Percentiles rank a stretch among this genome's conserved stretches.
phyloP scores from a whole-genome alignment of 2,888 invertebrate species.

The Volucella inflata region DNA sequence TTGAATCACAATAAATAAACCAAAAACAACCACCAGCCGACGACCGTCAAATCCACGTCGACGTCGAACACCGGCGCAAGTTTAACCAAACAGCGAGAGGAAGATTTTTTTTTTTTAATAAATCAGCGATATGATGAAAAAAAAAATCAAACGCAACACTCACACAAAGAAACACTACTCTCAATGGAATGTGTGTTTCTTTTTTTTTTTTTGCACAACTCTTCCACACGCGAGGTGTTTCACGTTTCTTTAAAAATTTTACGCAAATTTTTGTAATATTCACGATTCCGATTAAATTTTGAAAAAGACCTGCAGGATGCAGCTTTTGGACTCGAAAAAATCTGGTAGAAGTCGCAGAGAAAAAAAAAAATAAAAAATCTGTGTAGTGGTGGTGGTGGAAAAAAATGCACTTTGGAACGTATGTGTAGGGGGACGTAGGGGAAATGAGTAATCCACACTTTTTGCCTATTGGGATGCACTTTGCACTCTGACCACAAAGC shows the following conservation, averaged over 20 bases:
- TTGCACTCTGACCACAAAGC: slow-evolving; percentile 31
- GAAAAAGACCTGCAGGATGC: neutral
- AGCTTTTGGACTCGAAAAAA: slow-evolving; percentile 46
- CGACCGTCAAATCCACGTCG: slow-evolving; percentile 56
- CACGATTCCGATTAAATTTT: neutral
- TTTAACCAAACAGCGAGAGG: slow-evolving; percentile 28
- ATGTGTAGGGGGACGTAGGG: slow-evolving; percentile 41
- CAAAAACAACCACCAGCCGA: slow-evolving; percentile 20
- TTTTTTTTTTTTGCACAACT: slow-evolving; percentile 49
- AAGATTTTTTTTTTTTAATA: slow-evolving; percentile 28
- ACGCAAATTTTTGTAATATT: neutral
- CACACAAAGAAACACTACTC: slow-evolving; percentile 31
- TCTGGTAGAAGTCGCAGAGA: slow-evolving; percentile 35
- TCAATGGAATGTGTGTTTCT: slow-evolving; percentile 51
- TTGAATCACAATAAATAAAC: slow-evolving; percentile 39
- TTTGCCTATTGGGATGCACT: slow-evolving; percentile 35
- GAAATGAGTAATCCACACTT: slow-evolving; percentile 64
- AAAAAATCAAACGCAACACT: slow-evolving; percentile 42
- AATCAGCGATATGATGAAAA: slow-evolving; percentile 33
- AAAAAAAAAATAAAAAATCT: too few relatives aligned
- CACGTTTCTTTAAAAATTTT: slow-evolving; percentile 22
- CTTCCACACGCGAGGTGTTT: slow-evolving; percentile 2
- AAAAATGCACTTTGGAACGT: slow-evolving; percentile 73
- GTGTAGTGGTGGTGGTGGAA: slow-evolving; percentile 37
- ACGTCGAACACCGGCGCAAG: slow-evolving; percentile 53